Evolutionary conservation across 2,797 vertebrate genomes (phyloP).

Genomic region (Neosilurus mollespiculum): DNA sequence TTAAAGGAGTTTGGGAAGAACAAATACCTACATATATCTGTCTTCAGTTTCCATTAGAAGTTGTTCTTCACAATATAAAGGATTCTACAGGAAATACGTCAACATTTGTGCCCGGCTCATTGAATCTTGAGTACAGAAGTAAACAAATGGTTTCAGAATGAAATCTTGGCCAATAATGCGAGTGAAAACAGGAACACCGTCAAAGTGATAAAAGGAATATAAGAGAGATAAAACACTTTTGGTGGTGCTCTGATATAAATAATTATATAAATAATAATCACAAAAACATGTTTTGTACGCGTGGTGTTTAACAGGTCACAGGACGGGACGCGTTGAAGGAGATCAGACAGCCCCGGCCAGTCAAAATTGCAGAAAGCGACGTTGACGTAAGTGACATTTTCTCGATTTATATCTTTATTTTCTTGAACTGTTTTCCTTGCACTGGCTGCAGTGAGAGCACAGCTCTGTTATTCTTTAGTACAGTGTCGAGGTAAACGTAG

Average conservation of each 20-base stretch:
- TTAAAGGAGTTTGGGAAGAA: neutral
- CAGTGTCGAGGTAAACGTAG: constrained; percentile 65
- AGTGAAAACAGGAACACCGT: neutral
- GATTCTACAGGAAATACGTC: neutral
- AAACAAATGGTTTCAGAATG: no score
- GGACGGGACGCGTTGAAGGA: constrained; percentile 86
- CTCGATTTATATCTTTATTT: constrained; percentile 8
- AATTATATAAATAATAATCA: no score
- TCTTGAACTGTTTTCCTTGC: constrained; percentile 8
- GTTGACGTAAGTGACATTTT: constrained; percentile 85
- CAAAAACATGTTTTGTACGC: neutral
- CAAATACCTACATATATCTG: neutral
- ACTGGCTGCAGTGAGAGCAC: neutral
- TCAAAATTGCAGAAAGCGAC: constrained; percentile 96
- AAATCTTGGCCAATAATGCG: no score
- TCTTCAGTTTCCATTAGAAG: neutral
- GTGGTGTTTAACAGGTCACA: constrained; percentile 78
- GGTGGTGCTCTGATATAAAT: neutral
- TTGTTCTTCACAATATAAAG: neutral
- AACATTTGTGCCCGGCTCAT: no score
- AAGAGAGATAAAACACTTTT: neutral
- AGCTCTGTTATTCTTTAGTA: neutral
- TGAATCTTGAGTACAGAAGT: no score
- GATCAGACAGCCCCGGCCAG: constrained; percentile 80
- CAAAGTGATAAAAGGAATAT: neutral